These are phyloP conservation scores for Ornithorhynchus anatinus DNA, from an alignment of 2,113 vertebrate genomes.

Conservation along the genomic window DNA sequence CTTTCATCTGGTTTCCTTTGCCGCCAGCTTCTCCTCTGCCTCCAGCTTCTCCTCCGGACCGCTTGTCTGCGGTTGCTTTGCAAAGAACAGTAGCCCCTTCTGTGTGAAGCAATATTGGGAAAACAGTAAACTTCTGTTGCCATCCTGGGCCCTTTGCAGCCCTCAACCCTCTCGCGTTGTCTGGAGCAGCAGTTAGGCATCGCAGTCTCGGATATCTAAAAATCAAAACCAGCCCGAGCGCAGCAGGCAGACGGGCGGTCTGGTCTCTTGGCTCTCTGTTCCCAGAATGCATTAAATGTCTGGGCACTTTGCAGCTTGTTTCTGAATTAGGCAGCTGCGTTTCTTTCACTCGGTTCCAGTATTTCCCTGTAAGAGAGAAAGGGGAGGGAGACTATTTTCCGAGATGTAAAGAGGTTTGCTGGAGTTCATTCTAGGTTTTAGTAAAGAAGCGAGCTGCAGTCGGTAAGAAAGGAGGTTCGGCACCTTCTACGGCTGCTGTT, in stretches of 20 bases:
- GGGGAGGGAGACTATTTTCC: no score
- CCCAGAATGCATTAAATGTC: neutral
- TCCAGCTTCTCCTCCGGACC: neutral
- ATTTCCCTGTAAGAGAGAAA: no score
- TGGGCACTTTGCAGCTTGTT: neutral
- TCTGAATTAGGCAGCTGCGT: no score
- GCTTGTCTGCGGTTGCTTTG: neutral
- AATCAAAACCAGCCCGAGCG: neutral
- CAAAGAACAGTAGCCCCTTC: neutral
- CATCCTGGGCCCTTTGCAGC: neutral
- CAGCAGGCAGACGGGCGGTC: neutral
- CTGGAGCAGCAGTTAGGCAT: neutral
- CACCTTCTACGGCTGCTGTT: no score
- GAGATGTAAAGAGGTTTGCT: no score
- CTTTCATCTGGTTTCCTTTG: neutral
- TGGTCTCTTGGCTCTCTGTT: neutral
- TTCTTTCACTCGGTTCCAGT: no score
- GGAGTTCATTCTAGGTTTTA: no score
- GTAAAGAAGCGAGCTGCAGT: no score
- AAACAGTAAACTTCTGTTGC: neutral
- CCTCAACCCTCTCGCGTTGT: neutral
- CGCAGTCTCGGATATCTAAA: neutral
- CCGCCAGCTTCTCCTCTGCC: neutral
- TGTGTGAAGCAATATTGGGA: neutral
- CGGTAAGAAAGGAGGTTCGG: no score